phyloP scores from a whole-genome alignment of 2,888 invertebrate genomes.

The Cremastinae sp. region DNA sequence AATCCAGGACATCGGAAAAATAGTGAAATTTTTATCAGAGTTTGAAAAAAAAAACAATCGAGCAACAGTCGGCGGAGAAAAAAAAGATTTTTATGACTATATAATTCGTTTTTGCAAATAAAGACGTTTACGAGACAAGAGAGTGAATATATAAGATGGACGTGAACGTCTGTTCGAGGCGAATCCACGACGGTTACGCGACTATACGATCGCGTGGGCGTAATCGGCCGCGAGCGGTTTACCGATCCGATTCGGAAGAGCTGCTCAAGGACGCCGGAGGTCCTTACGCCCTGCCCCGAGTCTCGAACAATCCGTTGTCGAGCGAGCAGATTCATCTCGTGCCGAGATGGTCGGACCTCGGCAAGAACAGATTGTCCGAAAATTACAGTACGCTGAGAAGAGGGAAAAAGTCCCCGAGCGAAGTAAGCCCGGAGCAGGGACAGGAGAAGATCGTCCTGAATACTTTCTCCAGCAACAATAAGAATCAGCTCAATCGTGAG shows the following conservation, averaged over 20 bases:
- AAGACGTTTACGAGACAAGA: not conserved
- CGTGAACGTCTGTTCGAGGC: slow-evolving; percentile 77
- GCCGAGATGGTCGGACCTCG: slow-evolving; percentile 72
- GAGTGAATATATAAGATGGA: slow-evolving; percentile 68
- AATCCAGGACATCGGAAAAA: too few species aligned
- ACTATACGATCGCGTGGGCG: slow-evolving; percentile 87
- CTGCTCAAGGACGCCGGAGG: slow-evolving; percentile 72
- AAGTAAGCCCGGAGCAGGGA: slow-evolving; percentile 5
- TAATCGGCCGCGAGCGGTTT: slow-evolving; percentile 73
- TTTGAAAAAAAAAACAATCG: too few species aligned
- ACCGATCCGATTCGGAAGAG: slow-evolving; percentile 75
- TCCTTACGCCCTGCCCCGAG: slow-evolving; percentile 69
- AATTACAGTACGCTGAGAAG: slow-evolving; percentile 74
- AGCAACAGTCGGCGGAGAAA: too few species aligned
- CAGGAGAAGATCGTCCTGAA: slow-evolving; percentile 68
- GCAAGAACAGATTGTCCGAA: slow-evolving; percentile 66
- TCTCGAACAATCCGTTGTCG: slow-evolving; percentile 68
- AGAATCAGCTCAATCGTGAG: slow-evolving; percentile 53
- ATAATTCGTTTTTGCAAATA: too few species aligned
- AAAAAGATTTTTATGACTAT: slow-evolving; percentile 1
- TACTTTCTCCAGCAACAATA: slow-evolving; percentile 68
- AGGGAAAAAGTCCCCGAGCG: slow-evolving; percentile 44
- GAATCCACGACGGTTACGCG: slow-evolving; percentile 92
- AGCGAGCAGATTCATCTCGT: slow-evolving; percentile 67
- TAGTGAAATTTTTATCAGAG: too few species aligned